Evolutionary conservation across 1,140 invertebrate species (phyloP).

Genomic region (Mercenaria mercenaria): DNA sequence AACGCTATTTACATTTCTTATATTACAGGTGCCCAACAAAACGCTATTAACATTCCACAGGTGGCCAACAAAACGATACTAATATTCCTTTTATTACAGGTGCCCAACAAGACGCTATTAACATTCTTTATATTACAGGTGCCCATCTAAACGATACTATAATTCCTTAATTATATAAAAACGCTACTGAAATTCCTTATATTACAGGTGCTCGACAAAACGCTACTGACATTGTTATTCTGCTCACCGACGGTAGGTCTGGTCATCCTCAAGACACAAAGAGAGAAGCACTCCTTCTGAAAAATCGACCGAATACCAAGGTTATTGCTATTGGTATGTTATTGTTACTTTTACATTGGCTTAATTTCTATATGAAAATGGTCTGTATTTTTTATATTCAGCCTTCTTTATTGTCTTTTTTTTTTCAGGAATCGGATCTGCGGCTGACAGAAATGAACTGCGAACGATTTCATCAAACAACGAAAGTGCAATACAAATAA

Average conservation of each 20-base stretch:
- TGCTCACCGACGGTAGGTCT: constrained; percentile 49
- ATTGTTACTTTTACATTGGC: no score
- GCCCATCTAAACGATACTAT: no score
- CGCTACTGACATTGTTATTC: constrained; percentile 20
- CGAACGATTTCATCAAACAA: constrained; percentile 67
- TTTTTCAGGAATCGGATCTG: not conserved
- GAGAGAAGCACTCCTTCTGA: not conserved
- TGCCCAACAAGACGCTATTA: no score
- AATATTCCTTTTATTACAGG: no score
- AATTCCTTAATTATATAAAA: no score
- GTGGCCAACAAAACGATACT: no score
- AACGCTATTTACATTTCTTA: no score
- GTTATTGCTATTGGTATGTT: constrained; percentile 73
- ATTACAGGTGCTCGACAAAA: not conserved
- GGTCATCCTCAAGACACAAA: not conserved
- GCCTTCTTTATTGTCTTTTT: not conserved
- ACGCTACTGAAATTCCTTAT: no score
- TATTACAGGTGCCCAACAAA: no score
- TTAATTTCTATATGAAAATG: not conserved
- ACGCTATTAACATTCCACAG: no score
- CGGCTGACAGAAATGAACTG: constrained; percentile 62
- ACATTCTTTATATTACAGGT: no score
- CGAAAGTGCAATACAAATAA: constrained; percentile 60
- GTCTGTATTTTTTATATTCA: not conserved
- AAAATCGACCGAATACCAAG: constrained; percentile 57